Evolutionary conservation across 1,140 invertebrate species (phyloP).

Genomic region (Phymastichus coffea): DNA sequence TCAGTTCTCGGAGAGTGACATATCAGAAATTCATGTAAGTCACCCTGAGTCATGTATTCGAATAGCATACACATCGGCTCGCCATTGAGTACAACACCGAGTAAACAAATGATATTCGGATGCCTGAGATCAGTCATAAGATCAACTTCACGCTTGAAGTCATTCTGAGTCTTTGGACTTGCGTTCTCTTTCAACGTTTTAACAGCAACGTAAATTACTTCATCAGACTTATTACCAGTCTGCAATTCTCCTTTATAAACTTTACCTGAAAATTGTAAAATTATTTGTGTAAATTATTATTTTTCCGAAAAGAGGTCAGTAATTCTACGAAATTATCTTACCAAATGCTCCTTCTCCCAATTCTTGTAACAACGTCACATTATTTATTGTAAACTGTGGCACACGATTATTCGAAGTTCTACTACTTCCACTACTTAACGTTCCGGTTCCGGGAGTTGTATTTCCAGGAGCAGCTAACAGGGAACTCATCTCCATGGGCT

Average conservation of each 20-base stretch:
- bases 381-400: constrained; percentile 72
- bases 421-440: constrained; percentile 57
- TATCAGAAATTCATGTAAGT: constrained; percentile 92
- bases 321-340: constrained; percentile 48
- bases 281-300: not conserved
- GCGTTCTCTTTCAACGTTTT: constrained; percentile 94
- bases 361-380: constrained; percentile 89
- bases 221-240: constrained; percentile 60
- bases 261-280: constrained; percentile 61
- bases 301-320: not conserved
- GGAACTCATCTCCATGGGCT: constrained; percentile 79
- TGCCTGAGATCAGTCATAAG: constrained; percentile 91
- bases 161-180: constrained; percentile 84
- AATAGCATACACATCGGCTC: constrained; percentile 95
- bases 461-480: constrained; percentile 63
- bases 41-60: constrained; percentile 93
- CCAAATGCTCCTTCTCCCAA: constrained; percentile 96
- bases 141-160: constrained; percentile 89
- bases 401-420: constrained; percentile 63
- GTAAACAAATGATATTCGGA: constrained; percentile 92
- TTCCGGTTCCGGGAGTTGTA: constrained; percentile 52
- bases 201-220: constrained; percentile 79
- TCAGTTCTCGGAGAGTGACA: constrained; percentile 79
- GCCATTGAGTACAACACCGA: constrained; percentile 88
- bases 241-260: constrained; percentile 93